These are phyloP conservation scores for Muntiacus reevesi DNA, from an alignment of 2,113 vertebrate species.

Conservation along the genomic window DNA sequence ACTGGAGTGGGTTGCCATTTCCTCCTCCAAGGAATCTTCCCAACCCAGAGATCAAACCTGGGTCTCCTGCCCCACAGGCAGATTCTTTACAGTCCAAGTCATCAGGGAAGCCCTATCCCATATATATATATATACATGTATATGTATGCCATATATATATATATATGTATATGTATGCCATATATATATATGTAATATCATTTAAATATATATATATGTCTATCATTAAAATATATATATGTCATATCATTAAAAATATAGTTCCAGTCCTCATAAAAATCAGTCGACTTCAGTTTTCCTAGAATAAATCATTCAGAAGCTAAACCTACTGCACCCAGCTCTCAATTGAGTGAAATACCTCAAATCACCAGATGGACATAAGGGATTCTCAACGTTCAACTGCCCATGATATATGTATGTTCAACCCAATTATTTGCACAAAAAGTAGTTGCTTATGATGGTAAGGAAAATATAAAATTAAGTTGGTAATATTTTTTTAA, in stretches of 20 bases:
- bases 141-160: not conserved
- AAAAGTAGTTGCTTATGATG: not conserved
- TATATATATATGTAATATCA: no score
- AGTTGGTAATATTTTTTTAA: not conserved
- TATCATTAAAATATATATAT: not conserved
- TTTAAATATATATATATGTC: no score
- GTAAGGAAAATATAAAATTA: not conserved
- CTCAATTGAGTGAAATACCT: not conserved
- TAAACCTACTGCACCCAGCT: not conserved
- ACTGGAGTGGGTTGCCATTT: not conserved
- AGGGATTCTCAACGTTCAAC: not conserved
- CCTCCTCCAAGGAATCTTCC: not conserved
- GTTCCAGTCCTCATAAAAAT: not conserved
- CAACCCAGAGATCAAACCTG: not conserved
- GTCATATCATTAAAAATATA: not conserved
- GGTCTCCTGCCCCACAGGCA: no score
- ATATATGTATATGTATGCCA: no score
- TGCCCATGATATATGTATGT: not conserved
- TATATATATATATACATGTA: not conserved
- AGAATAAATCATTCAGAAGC: not conserved
- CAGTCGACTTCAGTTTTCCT: not conserved
- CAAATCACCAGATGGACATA: not conserved
- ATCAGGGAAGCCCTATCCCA: no score
- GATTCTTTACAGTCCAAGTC: no score
- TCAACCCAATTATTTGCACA: not conserved